These are phyloP conservation scores for Drosophila acutilabella DNA, from an alignment of 2,888 invertebrate genomes.

Conservation along the genomic window DNA sequence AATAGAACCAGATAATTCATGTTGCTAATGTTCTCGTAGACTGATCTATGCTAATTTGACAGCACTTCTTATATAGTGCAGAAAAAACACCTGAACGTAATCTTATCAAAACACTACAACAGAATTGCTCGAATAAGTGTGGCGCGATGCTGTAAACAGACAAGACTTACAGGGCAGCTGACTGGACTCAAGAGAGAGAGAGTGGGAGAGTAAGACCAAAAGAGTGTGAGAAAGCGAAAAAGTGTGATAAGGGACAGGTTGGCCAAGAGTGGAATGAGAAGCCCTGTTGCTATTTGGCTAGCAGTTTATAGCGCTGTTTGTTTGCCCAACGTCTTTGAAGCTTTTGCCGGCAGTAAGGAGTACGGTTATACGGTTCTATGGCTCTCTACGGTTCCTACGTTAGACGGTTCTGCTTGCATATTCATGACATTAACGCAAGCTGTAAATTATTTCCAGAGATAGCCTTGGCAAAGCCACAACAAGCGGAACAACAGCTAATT, in stretches of 20 bases:
- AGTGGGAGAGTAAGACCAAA: too few relatives aligned
- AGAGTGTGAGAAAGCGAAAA: not conserved
- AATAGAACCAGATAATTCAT: slow-evolving; percentile 56
- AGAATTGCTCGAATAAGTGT: slow-evolving; percentile 40
- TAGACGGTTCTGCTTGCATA: slow-evolving; percentile 55
- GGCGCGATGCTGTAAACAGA: slow-evolving; percentile 43
- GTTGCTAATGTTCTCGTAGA: slow-evolving; percentile 27
- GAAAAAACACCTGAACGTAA: slow-evolving; percentile 12
- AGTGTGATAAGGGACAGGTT: not conserved
- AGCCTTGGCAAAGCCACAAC: slow-evolving; percentile 61
- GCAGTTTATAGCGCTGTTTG: slow-evolving; percentile 70
- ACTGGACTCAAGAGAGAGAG: not conserved
- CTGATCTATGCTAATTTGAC: slow-evolving; percentile 50
- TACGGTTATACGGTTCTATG: too few relatives aligned
- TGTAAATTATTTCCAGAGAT: slow-evolving; percentile 73
- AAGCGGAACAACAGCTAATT: slow-evolving; percentile 75
- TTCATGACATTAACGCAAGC: slow-evolving; percentile 70
- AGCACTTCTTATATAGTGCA: slow-evolving; percentile 46
- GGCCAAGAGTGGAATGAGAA: not conserved
- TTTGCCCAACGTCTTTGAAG: slow-evolving; percentile 44
- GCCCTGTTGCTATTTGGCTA: slow-evolving; percentile 45
- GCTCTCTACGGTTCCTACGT: too few relatives aligned
- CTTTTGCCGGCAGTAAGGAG: slow-evolving; percentile 29
- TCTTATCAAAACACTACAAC: slow-evolving; percentile 58
- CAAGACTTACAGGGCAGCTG: not conserved